Evolutionary conservation across 2,888 invertebrate genomes (phyloP), one percentile per base, ranked within the genome.

Genomic region (Agapetus fuscipes): DNA sequence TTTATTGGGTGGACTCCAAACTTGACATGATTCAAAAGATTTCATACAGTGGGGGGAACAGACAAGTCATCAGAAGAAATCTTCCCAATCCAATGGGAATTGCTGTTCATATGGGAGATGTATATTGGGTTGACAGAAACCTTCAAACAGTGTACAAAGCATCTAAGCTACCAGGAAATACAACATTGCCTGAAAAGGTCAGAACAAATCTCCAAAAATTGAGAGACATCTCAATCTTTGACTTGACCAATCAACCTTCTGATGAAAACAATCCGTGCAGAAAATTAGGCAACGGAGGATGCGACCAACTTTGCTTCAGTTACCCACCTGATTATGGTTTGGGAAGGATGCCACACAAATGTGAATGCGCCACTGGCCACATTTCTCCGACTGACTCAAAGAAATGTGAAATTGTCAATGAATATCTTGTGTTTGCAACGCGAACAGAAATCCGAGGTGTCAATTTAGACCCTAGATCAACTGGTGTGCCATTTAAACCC

Each of bases 1-100:
- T 98, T 0, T 98, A 89, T 60, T 98, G 97, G 97, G 91, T 94
- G 0, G 98, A 98, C 59, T 87, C 93, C 0, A 84, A 86, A 57
- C 68, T 93, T 17, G 97, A 98, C 56, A 88, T 83, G 53, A 94
- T 98, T 39, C 95, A 95, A 57, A 88, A 85, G 59, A 82, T 91
- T n/a, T 81, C 86, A 0, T 88, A 78, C 58, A 81, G 72, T 17
- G 90, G 90, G 1, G 83, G 81, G 2, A 83, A 81, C 53, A 71
- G 87, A 45, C 85, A 87, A 56, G 76, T 89, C 3, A 84, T 96
- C 30, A 72, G 90, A 30, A 73, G 84, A 2, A 89, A 93, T 55
- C 63, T 94, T 11, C 94, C 96, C 0, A 91, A 89, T 56, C 93
- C 94, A 0, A 89, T 90, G 83, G 95, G 94, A 10, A 78, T 96